Evolutionary conservation across 1,140 invertebrate genomes (phyloP).

Genomic region (Holcopasites calliopsidis): DNA sequence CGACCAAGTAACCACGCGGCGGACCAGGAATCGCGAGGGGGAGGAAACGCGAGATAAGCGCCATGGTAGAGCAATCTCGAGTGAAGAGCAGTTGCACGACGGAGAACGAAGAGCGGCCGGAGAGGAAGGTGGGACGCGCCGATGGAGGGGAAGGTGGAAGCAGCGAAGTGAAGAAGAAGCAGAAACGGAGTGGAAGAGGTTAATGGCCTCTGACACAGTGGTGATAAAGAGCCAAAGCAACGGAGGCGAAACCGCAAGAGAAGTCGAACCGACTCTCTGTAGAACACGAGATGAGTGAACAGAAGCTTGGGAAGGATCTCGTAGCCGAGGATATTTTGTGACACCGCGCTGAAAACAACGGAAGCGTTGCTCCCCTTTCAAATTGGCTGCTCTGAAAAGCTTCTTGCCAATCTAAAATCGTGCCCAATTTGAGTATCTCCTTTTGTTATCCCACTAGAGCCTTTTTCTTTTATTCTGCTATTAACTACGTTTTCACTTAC

Average conservation of each 20-base stretch:
- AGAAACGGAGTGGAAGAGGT: slow-evolving; percentile 54
- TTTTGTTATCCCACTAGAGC: too few relatives aligned
- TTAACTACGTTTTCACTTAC: too few relatives aligned
- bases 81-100: neutral
- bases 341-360: neutral
- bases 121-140: too few relatives aligned
- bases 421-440: too few relatives aligned
- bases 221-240: slow-evolving; percentile 58
- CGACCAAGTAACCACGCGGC: slow-evolving; percentile 65
- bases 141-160: neutral
- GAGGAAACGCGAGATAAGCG: slow-evolving; percentile 46
- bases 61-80: slow-evolving; percentile 29
- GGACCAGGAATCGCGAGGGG: slow-evolving; percentile 34
- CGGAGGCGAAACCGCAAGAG: slow-evolving; percentile 54
- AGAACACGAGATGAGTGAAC: slow-evolving; percentile 26
- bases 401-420: too few relatives aligned
- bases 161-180: slow-evolving; percentile 43
- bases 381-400: too few relatives aligned
- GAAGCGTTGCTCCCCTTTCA: neutral
- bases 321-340: neutral
- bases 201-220: slow-evolving; percentile 58
- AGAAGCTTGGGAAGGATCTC: neutral
- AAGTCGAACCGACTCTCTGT: slow-evolving; percentile 45
- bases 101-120: neutral
- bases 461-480: too few relatives aligned